Evolutionary conservation across 2,888 invertebrate species (phyloP), one percentile per base, ranked within the genome.

Genomic region (Andrena marginata): DNA sequence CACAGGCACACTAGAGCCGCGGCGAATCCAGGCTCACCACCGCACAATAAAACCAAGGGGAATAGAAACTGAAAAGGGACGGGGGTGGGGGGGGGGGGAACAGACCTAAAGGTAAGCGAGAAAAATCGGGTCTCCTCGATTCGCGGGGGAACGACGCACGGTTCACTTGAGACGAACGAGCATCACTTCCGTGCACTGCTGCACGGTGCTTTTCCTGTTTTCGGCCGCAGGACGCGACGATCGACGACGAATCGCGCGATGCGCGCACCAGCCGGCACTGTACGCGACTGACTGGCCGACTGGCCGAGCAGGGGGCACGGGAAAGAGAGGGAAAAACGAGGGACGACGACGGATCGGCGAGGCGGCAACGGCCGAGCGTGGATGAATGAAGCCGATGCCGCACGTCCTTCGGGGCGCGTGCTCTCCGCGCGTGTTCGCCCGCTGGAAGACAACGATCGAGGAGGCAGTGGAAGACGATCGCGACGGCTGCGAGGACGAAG

Each of bases 241-340:
- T 42, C 42, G 42, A 42, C 42, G 42, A 13, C 54, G 5, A 31
- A 51, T 54, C 75, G 68, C 76, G 70, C 84, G 78, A 87, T 49
- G 77, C 81, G 77, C 81, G 67, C 84, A 78, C 80, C 75, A 76
- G 73, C 84, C 87, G 87, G 79, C 79, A 80, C 84, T 84, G 81
- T 69, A 84, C 81, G 77, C 87, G 87, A 87, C 87, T 84, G 85
- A 80, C 84, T 80, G 70, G 54, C 74, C 69, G 79, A 65, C 87
- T 75, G 77, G 64, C 75, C 72, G 67, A 59, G 49, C 68, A 64
- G 60, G 68, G 65, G 60, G 71, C 70, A 80, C 74, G 67, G 74
- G 59, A 71, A 51, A 48, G 23, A 70, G 26, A 26, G 54, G 74
- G 68, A 49, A 2, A 16, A 49, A 31, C 56, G 67, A 49, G 3